phyloP scores from a whole-genome alignment of 1,140 invertebrate species.

The Camponotus floridanus region DNA sequence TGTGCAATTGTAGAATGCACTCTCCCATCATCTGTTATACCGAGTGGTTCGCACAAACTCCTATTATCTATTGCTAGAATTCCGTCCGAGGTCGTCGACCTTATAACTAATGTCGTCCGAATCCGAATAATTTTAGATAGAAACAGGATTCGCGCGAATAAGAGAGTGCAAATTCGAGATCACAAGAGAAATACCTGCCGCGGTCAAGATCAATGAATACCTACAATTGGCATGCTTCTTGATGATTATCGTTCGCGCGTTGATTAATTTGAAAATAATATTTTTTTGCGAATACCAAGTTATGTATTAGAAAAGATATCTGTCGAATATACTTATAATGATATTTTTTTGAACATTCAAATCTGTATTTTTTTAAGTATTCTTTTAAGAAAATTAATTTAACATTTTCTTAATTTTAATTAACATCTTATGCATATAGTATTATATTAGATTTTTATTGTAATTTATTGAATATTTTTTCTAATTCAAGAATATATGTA shows the following conservation, averaged over 20 bases:
- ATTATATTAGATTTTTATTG: neutral
- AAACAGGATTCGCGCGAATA: slow-evolving; percentile 12
- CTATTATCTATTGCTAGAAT: slow-evolving; percentile 66
- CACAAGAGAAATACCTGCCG: neutral
- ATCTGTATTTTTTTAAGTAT: neutral
- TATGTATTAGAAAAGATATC: neutral
- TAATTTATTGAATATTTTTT: neutral
- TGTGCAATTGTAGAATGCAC: slow-evolving; percentile 2
- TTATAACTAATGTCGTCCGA: slow-evolving; percentile 27
- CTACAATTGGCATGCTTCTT: neutral
- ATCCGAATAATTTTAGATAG: slow-evolving; percentile 66
- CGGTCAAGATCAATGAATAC: slow-evolving; percentile 60
- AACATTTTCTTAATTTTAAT: neutral
- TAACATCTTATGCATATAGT: neutral
- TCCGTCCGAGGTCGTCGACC: slow-evolving; percentile 43
- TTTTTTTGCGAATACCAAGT: neutral
- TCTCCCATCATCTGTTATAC: slow-evolving; percentile 8
- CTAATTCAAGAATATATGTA: neutral
- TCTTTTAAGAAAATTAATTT: neutral
- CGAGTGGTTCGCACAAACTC: slow-evolving; percentile 6
- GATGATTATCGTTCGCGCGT: neutral
- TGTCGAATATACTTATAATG: neutral
- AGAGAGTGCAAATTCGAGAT: slow-evolving; percentile 27
- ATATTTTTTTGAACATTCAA: slow-evolving; percentile 2
- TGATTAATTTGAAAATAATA: slow-evolving; percentile 15